Percentiles rank a stretch among this genome's conserved stretches.
phyloP scores from a whole-genome alignment of 1,140 invertebrate species.

The Saccostrea cuccullata region DNA sequence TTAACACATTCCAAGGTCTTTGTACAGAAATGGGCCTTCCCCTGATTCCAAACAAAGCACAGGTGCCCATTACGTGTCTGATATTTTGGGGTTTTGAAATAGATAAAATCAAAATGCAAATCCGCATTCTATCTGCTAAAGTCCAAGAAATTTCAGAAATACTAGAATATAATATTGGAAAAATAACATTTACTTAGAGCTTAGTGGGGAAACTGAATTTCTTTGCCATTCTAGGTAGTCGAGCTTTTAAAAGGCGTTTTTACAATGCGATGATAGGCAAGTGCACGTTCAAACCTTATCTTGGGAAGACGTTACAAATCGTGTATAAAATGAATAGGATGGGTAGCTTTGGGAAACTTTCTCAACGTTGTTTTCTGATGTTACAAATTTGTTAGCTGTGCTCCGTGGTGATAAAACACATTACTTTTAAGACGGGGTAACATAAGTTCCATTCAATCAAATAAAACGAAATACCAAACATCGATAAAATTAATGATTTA shows the following conservation, averaged over 20 bases:
- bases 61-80: not conserved
- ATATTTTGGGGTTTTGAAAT: constrained; percentile 41
- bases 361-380: no score
- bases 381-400: no score
- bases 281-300: not conserved
- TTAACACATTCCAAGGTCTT: no score
- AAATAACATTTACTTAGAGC: constrained; percentile 37
- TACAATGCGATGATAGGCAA: constrained; percentile 48
- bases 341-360: no score
- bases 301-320: no score
- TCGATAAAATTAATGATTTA: no score
- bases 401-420: no score
- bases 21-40: no score
- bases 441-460: no score
- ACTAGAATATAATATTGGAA: not conserved
- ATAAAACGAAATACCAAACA: no score
- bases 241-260: constrained; percentile 49
- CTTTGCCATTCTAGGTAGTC: constrained; percentile 35
- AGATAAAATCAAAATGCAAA: constrained; percentile 38
- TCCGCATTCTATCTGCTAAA: constrained; percentile 25
- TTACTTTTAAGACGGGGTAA: no score
- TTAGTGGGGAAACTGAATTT: constrained; percentile 51
- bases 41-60: constrained; percentile 40
- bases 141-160: not conserved
- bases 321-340: no score